Percentiles rank a stretch among this genome's conserved stretches.
Evolutionary conservation across 23 tunicate species (phyloP).

Genomic region (Corella eumyota): DNA sequence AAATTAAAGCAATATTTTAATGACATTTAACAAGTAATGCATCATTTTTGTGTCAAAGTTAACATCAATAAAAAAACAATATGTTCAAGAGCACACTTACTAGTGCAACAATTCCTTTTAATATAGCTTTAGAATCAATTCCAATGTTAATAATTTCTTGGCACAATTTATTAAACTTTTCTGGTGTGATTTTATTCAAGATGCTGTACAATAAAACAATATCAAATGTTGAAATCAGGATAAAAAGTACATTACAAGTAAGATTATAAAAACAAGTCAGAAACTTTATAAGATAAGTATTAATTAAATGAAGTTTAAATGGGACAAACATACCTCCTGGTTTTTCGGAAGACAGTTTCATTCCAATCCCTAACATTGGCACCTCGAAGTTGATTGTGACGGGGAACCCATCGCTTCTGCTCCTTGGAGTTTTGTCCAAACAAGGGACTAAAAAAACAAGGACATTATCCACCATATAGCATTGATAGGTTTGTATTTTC

Average conservation of each 20-base stretch:
- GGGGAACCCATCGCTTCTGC: constrained; percentile 79
- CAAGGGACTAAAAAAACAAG: constrained; percentile 52
- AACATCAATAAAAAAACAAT: background rate
- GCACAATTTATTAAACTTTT: constrained; percentile 76
- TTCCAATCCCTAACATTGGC: constrained; percentile 21
- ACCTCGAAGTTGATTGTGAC: constrained; percentile 33
- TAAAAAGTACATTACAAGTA: background rate
- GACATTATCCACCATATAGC: too few relatives aligned
- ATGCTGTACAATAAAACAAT: constrained; percentile 39
- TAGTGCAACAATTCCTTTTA: constrained; percentile 71
- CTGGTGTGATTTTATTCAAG: constrained; percentile 92
- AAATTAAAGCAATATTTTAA: background rate
- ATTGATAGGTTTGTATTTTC: too few relatives aligned
- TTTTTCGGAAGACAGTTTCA: constrained; percentile 38
- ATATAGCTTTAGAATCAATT: constrained; percentile 46
- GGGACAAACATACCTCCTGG: constrained; percentile 58
- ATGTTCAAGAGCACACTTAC: constrained; percentile 23
- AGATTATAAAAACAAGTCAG: too few relatives aligned
- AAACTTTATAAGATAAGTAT: too few relatives aligned
- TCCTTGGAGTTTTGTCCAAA: constrained; percentile 26
- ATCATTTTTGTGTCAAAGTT: background rate
- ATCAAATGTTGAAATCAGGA: background rate
- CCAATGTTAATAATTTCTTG: constrained; percentile 61
- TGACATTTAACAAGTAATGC: background rate
- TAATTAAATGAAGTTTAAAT: too few relatives aligned